Conservation (phyloP, 2,888 invertebrate species). For the Tribolium freemani region DNA sequence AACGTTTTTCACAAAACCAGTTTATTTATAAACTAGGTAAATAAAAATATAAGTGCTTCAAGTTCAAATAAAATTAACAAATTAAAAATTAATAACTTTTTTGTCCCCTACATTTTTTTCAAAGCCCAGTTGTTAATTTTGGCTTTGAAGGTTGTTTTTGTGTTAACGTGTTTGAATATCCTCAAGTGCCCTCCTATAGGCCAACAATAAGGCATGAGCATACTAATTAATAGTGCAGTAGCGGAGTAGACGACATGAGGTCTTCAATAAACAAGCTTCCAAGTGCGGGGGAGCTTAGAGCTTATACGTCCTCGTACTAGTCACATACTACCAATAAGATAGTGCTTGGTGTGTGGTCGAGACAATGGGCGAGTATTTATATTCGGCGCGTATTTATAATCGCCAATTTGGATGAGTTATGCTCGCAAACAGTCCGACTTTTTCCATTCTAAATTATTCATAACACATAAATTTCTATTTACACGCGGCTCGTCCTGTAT, state of each 20-base stretch:
- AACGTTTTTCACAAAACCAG: neutral
- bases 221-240: constrained; percentile 50
- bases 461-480: constrained; percentile 65
- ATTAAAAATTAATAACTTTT: no score
- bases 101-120: no score
- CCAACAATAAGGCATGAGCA: constrained; percentile 22
- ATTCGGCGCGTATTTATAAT: constrained; percentile 62
- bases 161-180: neutral
- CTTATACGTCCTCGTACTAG: constrained; percentile 19
- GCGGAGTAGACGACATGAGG: constrained; percentile 48
- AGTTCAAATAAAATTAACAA: no score
- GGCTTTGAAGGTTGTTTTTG: no score
- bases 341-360: constrained; percentile 57
- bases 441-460: constrained; percentile 63
- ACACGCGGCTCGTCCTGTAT: constrained; percentile 61
- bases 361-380: constrained; percentile 61
- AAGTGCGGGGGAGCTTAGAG: constrained; percentile 45
- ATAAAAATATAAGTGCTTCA: no score
- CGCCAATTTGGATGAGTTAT: constrained; percentile 66
- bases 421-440: constrained; percentile 60
- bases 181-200: neutral
- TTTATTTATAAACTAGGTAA: neutral
- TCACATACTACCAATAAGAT: constrained; percentile 38
- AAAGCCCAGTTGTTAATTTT: no score
- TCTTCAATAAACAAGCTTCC: constrained; percentile 47